These are phyloP conservation scores for Drosophila limbata DNA, from an alignment of 2,888 invertebrate species.

Conservation along the genomic window DNA sequence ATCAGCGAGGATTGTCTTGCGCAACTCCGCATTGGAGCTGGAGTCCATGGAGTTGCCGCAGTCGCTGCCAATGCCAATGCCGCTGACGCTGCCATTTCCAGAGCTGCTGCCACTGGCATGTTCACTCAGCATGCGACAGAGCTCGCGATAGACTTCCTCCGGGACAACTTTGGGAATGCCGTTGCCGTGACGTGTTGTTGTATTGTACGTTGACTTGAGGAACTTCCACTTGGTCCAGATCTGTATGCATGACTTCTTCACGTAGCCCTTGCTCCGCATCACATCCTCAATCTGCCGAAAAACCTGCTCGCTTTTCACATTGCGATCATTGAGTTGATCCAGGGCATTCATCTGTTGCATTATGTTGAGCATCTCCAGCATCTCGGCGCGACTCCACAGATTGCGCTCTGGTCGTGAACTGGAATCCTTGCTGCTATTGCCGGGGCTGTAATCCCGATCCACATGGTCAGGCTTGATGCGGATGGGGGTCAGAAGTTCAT, in stretches of 20 bases:
- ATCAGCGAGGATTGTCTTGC: constrained; percentile 12
- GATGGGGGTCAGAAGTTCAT: constrained; percentile 78
- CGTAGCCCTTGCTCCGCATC: constrained; percentile 82
- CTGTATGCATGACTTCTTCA: constrained; percentile 83
- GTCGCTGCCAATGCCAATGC: constrained; percentile 58
- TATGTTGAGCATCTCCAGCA: constrained; percentile 82
- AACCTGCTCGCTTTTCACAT: constrained; percentile 83
- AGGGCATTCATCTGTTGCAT: constrained; percentile 83
- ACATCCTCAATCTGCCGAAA: constrained; percentile 82
- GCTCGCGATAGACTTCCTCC: constrained; percentile 76
- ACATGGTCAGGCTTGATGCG: constrained; percentile 36
- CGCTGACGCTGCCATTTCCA: constrained; percentile 28
- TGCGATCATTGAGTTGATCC: constrained; percentile 82
- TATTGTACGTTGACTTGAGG: constrained; percentile 84
- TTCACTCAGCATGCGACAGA: constrained; percentile 76
- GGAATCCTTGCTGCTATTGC: constrained; percentile 19
- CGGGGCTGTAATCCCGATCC: not conserved
- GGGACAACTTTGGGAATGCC: constrained; percentile 84
- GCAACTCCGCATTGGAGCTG: constrained; percentile 51
- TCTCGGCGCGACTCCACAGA: constrained; percentile 84
- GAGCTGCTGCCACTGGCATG: constrained; percentile 26
- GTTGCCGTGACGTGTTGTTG: constrained; percentile 82
- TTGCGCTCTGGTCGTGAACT: constrained; percentile 82
- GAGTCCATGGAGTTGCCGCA: constrained; percentile 71
- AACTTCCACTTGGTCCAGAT: constrained; percentile 85